Base-by-base conservation (phyloP, 2,113 vertebrate species). In the Protobothrops mucrosquamatus region DNA sequence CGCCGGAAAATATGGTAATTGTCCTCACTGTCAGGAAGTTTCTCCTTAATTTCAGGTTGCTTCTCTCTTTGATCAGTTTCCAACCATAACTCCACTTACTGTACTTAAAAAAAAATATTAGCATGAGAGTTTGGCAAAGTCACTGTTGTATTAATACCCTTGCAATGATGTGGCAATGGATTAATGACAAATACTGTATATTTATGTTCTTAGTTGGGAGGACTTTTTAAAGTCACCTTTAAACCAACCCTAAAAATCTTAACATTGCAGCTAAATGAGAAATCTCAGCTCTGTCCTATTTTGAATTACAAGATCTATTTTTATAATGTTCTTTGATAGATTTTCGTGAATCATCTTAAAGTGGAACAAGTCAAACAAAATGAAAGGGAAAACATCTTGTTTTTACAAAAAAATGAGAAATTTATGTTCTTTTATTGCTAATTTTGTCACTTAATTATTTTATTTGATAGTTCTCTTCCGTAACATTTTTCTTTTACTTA, bases 241-340 rank as follows among this genome's bases (percentile, higher is more conserved):
- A 43, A 92, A 89, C 20, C 56, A 93, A 87, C 22, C 0, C 54
- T 94, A 3, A 88, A 81, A 59, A 59, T 39, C 56, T n/a, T 52
- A 23, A 86, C 59, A 64, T 93, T 92, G 2, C 57, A 91, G 12
- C 20, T 34, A 29, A 91, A 92, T 87, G 74, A 94, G 91, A 92
- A 0, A 48, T 12, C 43, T 85, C 51, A 56, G 34, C 59, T 52
- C 88, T 92, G 3, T 48, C 11, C 0, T 0, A 85, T 0, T 85
- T 56, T 92, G 52, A 95, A 92, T 12, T 86, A n/a, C 94, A 93
- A 52, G n/a, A 43, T 48, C 51, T 91, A 48, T 93, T 91, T 22
- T 52, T 91, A 59, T 43, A 24, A 74, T 0, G 0, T 0, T 46
- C 85, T 94, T 94, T 55, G 52, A 91, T 0, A 90, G 34, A 48